Base-by-base conservation (phyloP, 2,797 vertebrate genomes). In the Aplochiton taeniatus region DNA sequence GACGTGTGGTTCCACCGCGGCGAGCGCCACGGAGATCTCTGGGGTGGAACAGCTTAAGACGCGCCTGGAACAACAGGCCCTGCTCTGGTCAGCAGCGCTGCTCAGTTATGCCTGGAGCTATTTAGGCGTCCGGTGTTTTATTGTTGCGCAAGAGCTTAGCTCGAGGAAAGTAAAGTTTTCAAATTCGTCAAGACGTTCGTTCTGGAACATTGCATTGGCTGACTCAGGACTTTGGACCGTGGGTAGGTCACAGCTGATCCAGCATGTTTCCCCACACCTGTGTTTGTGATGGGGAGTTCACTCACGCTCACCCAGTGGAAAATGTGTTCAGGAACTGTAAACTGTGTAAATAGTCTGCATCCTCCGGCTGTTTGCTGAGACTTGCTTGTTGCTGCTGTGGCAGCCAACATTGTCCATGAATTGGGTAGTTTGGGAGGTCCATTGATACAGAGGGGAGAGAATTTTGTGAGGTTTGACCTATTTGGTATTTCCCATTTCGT, bases 21-120 rank as follows among this genome's bases (percentile, higher is more conserved):
- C 83, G 80, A 89, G 80, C 75, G 72, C 78, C 69, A 80, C 58
- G 64, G 76, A 63, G 71, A 58, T 71, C 65, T 78, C 72, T 13
- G 0, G 72, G 77, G 75, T 90, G 88, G 88, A 91, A 89, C 89
- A 89, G 79, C 74, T 89, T 81, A 87, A n/a, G 79, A 70, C 79
- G 1, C 76, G 86, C 88, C 87, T 88, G 4, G 80, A 82, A 84
- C 77, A n/a, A 44, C 64, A 66, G 77, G 83, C 61, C 1, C 73
- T 77, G 17, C 57, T 86, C 72, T 83, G 78, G 75, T 85, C 68
- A 70, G 69, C 82, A 70, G 80, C 68, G 75, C 74, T 76, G 66
- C 65, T 50, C 61, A 19, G 14, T 48, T 49, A 52, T n/a, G n/a
- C n/a, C n/a, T n/a, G n/a, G n/a, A n/a, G n/a, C n/a, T n/a, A n/a